Evolutionary conservation across 2,113 vertebrate species (phyloP).

Genomic region (Neogale vison): DNA sequence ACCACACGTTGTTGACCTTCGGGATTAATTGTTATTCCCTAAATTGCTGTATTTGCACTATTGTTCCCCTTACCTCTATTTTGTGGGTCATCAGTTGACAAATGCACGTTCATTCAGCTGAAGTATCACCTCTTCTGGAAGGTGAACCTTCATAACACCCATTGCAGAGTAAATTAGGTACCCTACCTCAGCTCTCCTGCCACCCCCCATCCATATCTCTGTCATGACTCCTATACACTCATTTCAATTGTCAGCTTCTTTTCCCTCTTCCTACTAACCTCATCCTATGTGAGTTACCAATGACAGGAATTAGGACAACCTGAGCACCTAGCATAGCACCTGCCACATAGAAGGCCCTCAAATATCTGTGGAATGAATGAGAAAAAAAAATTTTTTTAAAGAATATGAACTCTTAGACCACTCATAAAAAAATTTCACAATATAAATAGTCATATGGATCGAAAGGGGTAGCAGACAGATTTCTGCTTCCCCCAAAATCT

Average conservation of each 20-base stretch:
- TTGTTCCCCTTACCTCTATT: not conserved
- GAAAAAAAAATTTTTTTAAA: not conserved
- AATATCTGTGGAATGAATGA: not conserved
- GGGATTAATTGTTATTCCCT: not conserved
- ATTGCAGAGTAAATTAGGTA: not conserved
- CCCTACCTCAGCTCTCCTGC: no score
- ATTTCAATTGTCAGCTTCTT: not conserved
- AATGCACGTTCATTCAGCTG: not conserved
- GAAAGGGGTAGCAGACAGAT: not conserved
- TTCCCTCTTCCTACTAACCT: not conserved
- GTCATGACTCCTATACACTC: not conserved
- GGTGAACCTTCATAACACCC: not conserved
- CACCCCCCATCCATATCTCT: not conserved
- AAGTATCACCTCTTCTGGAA: not conserved
- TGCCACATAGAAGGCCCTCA: not conserved
- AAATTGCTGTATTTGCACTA: not conserved
- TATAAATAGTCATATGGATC: not conserved
- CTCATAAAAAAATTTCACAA: constrained; percentile 11
- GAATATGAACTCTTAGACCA: not conserved
- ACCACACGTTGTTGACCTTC: not conserved
- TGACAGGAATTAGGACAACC: not conserved
- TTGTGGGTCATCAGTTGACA: not conserved
- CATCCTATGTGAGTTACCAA: not conserved
- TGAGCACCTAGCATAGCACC: not conserved
- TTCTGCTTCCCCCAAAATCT: not conserved